phyloP scores from a whole-genome alignment of 2,113 vertebrate genomes.

The Ceyx melanurus region DNA sequence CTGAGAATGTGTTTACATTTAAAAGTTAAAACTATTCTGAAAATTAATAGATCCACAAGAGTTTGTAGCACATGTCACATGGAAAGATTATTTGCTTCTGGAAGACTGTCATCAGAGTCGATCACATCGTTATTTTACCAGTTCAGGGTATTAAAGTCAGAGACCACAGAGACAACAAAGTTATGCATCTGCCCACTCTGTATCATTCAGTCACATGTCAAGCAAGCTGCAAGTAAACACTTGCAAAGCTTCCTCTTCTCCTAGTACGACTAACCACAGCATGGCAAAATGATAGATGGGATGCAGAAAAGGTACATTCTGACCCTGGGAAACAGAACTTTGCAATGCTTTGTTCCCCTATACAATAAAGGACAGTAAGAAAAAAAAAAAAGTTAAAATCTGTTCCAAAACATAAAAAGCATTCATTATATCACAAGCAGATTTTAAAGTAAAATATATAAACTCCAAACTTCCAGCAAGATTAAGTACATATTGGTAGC shows the following conservation, averaged over 20 bases:
- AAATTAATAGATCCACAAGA: not conserved
- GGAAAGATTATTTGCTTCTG: not conserved
- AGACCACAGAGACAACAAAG: not conserved
- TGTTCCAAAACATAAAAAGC: not conserved
- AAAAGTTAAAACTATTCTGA: not conserved
- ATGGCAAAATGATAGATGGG: not conserved
- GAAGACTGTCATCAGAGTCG: not conserved
- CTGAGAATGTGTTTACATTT: not conserved
- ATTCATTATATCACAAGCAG: not conserved
- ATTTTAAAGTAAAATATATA: not conserved
- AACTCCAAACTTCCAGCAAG: not conserved
- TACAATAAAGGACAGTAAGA: not conserved
- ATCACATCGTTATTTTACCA: not conserved
- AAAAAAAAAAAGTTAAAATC: not conserved
- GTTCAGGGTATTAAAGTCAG: not conserved
- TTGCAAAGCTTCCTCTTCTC: not conserved
- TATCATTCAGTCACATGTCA: not conserved
- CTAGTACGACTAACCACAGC: not conserved
- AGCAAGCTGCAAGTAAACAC: not conserved
- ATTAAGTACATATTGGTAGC: not conserved
- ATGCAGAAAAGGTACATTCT: not conserved
- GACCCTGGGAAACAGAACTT: not conserved
- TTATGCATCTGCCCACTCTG: not conserved
- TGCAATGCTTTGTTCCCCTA: not conserved
- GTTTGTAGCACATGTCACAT: not conserved